A percentile compares a stretch with the other conserved stretches of the same genome.
Evolutionary conservation across 2,113 vertebrate genomes (phyloP).

Genomic region (Kryptolebias marmoratus): DNA sequence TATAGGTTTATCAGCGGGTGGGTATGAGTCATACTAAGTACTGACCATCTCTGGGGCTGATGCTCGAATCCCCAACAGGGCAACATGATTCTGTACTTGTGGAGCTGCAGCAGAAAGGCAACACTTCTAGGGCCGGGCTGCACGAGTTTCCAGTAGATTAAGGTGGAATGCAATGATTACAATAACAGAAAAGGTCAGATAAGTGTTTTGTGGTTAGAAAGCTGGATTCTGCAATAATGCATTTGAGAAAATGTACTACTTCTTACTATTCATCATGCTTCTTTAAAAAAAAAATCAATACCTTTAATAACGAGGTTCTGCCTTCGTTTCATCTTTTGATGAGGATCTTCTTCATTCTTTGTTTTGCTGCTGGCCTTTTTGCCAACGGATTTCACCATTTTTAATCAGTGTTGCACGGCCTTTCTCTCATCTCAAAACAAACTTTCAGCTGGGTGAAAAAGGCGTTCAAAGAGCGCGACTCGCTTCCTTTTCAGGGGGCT

Average conservation of each 20-base stretch:
- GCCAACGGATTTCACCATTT: background rate
- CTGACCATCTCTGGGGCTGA: conserved; percentile 47
- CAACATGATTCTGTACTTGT: conserved; percentile 50
- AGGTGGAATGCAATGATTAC: background rate
- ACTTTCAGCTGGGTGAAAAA: background rate
- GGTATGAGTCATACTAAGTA: conserved; percentile 66
- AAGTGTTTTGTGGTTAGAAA: background rate
- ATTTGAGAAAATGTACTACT: background rate
- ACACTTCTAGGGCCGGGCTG: background rate
- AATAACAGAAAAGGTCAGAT: background rate
- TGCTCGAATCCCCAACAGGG: conserved; percentile 46
- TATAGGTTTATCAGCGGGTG: conserved; percentile 53
- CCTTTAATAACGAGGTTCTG: conserved; percentile 4
- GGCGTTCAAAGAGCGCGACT: background rate
- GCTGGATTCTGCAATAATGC: background rate
- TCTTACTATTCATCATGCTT: background rate
- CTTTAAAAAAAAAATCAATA: conserved; percentile 8
- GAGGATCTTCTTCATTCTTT: conserved; percentile 10
- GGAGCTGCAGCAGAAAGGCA: background rate
- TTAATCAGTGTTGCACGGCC: background rate
- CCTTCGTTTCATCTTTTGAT: conserved; percentile 22
- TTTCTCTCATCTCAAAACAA: conserved; percentile 26
- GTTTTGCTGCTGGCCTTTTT: conserved; percentile 2
- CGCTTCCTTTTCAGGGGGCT: background rate
- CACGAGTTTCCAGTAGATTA: background rate